phyloP scores from a whole-genome alignment of 2,797 vertebrate species.

The Sebastes hubbsi region DNA sequence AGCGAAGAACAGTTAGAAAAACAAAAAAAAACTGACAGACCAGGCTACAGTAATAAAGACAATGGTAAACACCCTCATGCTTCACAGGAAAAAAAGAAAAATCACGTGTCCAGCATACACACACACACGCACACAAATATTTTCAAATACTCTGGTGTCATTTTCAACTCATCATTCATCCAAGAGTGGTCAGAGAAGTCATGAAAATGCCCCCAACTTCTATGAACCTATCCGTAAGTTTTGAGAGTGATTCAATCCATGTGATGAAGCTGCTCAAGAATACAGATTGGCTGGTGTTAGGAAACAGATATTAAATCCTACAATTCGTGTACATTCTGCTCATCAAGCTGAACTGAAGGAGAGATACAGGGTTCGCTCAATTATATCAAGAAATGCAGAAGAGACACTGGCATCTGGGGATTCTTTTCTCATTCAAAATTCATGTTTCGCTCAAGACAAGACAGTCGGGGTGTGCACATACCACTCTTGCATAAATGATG shows the following conservation, averaged over 20 bases:
- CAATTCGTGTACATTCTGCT: neutral
- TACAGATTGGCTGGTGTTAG: neutral
- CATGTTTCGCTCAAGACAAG: neutral
- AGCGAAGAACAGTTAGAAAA: conserved; percentile 26
- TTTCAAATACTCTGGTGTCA: conserved; percentile 67
- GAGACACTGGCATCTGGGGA: neutral
- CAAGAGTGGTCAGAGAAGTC: conserved; percentile 49
- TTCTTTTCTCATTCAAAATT: conserved; percentile 8
- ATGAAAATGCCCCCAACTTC: neutral
- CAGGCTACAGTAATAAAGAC: conserved; percentile 63
- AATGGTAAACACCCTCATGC: conserved; percentile 77
- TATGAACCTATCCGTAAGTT: neutral
- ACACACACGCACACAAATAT: conserved; percentile 52
- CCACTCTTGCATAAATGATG: conserved; percentile 74
- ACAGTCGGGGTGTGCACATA: neutral
- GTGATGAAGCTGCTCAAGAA: neutral
- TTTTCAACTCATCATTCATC: conserved; percentile 71
- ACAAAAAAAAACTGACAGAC: conserved; percentile 43
- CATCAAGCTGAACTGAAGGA: neutral
- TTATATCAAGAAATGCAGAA: neutral
- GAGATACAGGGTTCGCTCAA: neutral
- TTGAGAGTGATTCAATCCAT: neutral
- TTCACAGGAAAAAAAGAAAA: conserved; percentile 55
- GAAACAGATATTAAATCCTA: neutral
- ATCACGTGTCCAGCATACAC: conserved; percentile 54